phyloP scores from a whole-genome alignment of 2,113 vertebrate genomes.

The Chlamydotis undulata region DNA sequence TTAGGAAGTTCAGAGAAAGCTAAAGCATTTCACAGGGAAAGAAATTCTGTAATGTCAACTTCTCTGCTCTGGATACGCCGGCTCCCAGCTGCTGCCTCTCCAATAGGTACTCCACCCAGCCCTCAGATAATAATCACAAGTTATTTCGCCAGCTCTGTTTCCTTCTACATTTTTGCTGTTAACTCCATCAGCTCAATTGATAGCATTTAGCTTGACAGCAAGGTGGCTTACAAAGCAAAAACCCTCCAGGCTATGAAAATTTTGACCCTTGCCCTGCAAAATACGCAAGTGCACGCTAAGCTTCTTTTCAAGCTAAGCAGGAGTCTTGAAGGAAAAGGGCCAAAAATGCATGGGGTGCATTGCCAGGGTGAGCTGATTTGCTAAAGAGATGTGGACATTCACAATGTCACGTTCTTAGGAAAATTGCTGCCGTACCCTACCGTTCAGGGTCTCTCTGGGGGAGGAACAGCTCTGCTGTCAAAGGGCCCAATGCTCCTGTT shows the following conservation, averaged over 20 bases:
- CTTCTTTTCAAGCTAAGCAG: neutral
- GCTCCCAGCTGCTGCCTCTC: conserved; percentile 60
- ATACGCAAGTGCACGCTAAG: fast-evolving
- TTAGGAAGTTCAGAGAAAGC: conserved; percentile 44
- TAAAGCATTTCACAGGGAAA: neutral
- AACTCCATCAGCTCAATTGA: conserved; percentile 51
- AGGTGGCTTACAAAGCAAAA: neutral
- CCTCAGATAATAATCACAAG: conserved; percentile 69
- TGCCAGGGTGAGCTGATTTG: neutral
- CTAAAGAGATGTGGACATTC: neutral
- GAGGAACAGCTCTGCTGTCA: neutral
- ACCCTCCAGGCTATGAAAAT: neutral
- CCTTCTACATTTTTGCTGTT: conserved; percentile 63
- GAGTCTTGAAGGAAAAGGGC: neutral
- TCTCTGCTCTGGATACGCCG: neutral
- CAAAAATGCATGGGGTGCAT: neutral
- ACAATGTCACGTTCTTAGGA: neutral
- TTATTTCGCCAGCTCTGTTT: conserved; percentile 24
- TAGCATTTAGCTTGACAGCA: neutral
- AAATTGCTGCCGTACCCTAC: neutral
- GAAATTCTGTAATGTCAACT: conserved; percentile 46
- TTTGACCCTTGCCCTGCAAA: neutral
- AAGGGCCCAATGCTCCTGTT: neutral
- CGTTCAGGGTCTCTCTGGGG: neutral
- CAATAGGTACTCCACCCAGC: conserved; percentile 62